phyloP scores from a whole-genome alignment of 2,797 vertebrate genomes.

The Ibycter americanus region DNA sequence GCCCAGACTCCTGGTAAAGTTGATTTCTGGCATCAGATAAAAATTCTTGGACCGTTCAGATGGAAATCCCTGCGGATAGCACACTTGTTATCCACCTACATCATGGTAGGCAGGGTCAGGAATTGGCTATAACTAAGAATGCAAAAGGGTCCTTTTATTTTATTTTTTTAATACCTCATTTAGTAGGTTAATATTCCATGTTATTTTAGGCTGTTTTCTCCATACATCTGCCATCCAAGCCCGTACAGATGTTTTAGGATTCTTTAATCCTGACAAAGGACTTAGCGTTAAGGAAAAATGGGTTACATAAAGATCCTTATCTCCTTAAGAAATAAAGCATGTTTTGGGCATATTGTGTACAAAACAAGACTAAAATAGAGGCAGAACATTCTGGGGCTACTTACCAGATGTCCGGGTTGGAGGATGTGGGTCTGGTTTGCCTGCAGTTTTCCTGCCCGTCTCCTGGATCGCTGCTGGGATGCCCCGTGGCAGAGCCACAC shows the following conservation, averaged over 20 bases:
- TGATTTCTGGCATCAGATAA: background rate
- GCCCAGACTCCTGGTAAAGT: background rate
- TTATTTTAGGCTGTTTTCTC: constrained; percentile 53
- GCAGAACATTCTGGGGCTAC: constrained; percentile 51
- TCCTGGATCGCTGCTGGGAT: background rate
- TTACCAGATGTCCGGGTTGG: constrained; percentile 40
- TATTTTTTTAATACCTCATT: constrained; percentile 36
- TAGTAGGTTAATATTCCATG: constrained; percentile 50
- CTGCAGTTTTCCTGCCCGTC: background rate
- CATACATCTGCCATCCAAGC: constrained; percentile 22
- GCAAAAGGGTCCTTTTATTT: background rate
- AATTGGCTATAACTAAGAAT: background rate
- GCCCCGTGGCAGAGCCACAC: background rate
- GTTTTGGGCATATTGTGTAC: constrained; percentile 62
- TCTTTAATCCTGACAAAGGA: constrained; percentile 61
- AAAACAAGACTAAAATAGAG: constrained; percentile 67
- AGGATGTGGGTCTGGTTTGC: background rate
- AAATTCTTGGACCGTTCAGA: background rate
- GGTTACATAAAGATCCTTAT: constrained; percentile 67
- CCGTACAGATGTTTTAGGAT: constrained; percentile 45
- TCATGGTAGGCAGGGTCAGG: fast-evolving
- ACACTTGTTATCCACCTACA: background rate
- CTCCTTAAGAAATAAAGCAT: constrained; percentile 59
- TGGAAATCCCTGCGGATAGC: background rate
- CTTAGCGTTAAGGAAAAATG: constrained; percentile 61